Evolutionary conservation across 1,140 invertebrate species (phyloP).

Genomic region (Caenorhabditis brenneri): DNA sequence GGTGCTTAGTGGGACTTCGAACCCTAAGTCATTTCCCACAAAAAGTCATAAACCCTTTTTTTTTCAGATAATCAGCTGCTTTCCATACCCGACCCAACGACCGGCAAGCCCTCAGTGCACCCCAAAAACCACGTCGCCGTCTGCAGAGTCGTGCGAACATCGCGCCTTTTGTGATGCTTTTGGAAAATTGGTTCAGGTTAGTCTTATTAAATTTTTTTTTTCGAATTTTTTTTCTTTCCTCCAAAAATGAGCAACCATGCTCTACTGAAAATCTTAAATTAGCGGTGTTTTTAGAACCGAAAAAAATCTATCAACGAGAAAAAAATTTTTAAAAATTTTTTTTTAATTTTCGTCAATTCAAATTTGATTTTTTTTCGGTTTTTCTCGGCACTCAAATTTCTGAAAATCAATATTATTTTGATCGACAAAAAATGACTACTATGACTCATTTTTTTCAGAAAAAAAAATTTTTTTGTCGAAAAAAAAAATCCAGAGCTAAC

Average conservation of each 20-base stretch:
- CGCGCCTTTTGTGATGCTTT: constrained; percentile 42
- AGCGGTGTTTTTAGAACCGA: too few relatives aligned
- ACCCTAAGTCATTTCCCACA: neutral
- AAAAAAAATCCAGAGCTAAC: too few relatives aligned
- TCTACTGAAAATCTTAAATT: neutral
- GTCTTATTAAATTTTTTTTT: neutral
- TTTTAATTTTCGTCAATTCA: neutral
- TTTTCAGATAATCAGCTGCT: constrained; percentile 57
- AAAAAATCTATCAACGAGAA: too few relatives aligned
- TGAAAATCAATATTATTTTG: too few relatives aligned
- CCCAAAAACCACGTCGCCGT: neutral
- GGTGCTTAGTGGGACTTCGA: neutral
- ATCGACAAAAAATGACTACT: too few relatives aligned
- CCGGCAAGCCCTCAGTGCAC: neutral
- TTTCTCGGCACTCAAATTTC: too few relatives aligned
- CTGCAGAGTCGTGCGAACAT: neutral
- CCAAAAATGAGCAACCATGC: neutral
- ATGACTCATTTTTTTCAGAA: too few relatives aligned
- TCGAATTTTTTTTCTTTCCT: neutral
- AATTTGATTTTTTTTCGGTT: neutral
- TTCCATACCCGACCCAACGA: constrained; percentile 51
- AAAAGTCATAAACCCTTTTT: neutral
- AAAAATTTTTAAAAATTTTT: neutral
- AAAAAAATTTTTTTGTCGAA: too few relatives aligned
- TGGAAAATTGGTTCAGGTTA: constrained; percentile 46